Percentiles rank a stretch among this genome's conserved stretches.
These are phyloP conservation scores for Heliconius hortense DNA, from an alignment of 2,888 invertebrate genomes.

Conservation along the genomic window DNA sequence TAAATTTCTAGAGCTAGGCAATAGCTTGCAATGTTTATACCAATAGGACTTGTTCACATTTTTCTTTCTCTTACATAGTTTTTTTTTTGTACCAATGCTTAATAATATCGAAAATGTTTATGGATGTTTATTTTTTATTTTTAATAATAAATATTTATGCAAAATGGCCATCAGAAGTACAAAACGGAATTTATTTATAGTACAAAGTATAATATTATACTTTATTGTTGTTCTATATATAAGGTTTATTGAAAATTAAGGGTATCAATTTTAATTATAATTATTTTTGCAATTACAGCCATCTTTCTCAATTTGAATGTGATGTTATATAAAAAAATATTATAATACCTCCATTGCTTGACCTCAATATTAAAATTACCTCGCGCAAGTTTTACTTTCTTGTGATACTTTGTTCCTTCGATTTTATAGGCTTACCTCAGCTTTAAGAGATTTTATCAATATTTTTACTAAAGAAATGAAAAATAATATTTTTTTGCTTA, in stretches of 20 bases:
- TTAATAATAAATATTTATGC: not conserved
- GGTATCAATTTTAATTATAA: not conserved
- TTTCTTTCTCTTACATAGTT: too few species aligned
- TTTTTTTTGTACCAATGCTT: not conserved
- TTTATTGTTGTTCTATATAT: conserved; percentile 16
- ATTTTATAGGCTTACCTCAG: conserved; percentile 22
- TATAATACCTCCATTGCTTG: conserved; percentile 11
- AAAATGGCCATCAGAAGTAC: conserved; percentile 23
- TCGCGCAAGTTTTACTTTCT: conserved; percentile 21
- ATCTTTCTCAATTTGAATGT: not conserved
- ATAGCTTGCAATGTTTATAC: not conserved
- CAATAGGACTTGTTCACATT: not conserved
- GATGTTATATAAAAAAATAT: not conserved
- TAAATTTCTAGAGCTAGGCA: not conserved
- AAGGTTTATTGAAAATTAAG: conserved; percentile 20
- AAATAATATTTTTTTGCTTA: conserved; percentile 18
- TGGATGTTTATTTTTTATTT: not conserved
- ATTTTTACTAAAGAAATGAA: conserved; percentile 7
- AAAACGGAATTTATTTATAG: conserved; percentile 25
- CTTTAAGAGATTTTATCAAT: conserved; percentile 27
- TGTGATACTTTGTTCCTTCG: conserved; percentile 38
- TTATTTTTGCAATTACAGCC: not conserved
- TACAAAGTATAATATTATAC: conserved; percentile 28
- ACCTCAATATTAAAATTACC: conserved; percentile 22
- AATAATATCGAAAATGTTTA: not conserved